Percentiles rank a stretch among this genome's conserved stretches.
phyloP scores from a whole-genome alignment of 2,113 vertebrate genomes.

The Sceloporus undulatus region DNA sequence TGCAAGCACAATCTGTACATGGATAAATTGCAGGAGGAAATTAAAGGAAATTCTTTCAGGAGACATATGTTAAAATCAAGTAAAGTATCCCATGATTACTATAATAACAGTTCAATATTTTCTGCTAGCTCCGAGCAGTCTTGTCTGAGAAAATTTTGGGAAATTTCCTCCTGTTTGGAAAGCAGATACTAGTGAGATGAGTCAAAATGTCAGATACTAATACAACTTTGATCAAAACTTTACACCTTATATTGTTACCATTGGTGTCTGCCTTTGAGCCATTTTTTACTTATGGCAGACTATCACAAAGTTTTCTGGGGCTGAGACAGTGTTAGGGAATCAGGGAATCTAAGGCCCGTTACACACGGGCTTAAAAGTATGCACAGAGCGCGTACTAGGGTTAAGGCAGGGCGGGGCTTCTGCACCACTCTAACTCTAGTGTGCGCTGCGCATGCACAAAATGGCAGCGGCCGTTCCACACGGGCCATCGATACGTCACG shows the following conservation, averaged over 20 bases:
- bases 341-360: no score
- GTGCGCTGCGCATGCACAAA: no score
- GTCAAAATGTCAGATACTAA: background rate
- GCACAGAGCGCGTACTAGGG: no score
- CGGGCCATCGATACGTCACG: no score
- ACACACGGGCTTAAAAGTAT: no score
- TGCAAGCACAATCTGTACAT: background rate
- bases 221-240: background rate
- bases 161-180: background rate
- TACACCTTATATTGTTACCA: background rate
- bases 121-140: background rate
- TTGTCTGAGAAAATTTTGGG: background rate
- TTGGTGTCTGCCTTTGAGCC: no score
- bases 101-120: background rate
- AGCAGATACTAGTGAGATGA: background rate
- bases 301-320: no score
- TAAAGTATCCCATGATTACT: background rate
- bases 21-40: background rate
- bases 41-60: slow-evolving; percentile 14
- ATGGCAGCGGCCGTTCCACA: no score
- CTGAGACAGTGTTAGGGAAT: no score
- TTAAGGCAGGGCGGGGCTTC: no score
- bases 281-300: no score
- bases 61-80: background rate
- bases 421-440: no score